phyloP scores from a whole-genome alignment of 2,797 vertebrate genomes.

The Phylloscopus collybita region DNA sequence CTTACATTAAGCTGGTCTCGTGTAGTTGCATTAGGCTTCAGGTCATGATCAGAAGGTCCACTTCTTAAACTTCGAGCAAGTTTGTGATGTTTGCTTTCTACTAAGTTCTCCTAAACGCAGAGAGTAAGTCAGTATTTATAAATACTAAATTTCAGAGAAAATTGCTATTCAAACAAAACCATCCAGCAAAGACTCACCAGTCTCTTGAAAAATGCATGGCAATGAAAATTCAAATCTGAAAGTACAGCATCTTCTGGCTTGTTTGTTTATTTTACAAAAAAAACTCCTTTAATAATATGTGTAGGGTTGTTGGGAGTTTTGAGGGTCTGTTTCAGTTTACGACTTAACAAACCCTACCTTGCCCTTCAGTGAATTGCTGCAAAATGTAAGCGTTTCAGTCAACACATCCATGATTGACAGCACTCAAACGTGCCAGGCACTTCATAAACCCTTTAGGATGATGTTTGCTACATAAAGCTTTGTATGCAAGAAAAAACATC shows the following conservation, averaged over 20 bases:
- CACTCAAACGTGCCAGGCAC: slow-evolving; percentile 18
- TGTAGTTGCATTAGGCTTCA: slow-evolving; percentile 96
- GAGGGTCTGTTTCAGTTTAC: not conserved
- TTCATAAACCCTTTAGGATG: not conserved
- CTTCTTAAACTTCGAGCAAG: slow-evolving; percentile 96
- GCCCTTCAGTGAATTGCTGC: not conserved
- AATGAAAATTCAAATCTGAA: slow-evolving; percentile 6
- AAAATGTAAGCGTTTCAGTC: slow-evolving; percentile 25
- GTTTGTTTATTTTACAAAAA: not conserved
- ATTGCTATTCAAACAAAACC: not conserved
- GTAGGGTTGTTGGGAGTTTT: not conserved
- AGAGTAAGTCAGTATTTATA: slow-evolving; percentile 25
- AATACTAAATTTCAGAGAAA: not conserved
- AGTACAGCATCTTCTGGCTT: not conserved
- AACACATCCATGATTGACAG: slow-evolving; percentile 25
- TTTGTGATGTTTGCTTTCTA: slow-evolving; percentile 98
- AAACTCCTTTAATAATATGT: not conserved
- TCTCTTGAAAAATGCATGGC: not conserved
- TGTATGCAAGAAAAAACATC: slow-evolving; percentile 49
- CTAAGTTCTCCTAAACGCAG: slow-evolving; percentile 90
- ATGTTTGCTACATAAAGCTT: slow-evolving; percentile 45
- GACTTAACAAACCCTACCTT: not conserved
- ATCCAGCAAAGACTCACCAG: not conserved
- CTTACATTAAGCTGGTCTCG: slow-evolving; percentile 97
- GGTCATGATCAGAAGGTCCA: slow-evolving; percentile 95